Conservation (phyloP, 2,888 invertebrate species). For the Melieria picta region DNA sequence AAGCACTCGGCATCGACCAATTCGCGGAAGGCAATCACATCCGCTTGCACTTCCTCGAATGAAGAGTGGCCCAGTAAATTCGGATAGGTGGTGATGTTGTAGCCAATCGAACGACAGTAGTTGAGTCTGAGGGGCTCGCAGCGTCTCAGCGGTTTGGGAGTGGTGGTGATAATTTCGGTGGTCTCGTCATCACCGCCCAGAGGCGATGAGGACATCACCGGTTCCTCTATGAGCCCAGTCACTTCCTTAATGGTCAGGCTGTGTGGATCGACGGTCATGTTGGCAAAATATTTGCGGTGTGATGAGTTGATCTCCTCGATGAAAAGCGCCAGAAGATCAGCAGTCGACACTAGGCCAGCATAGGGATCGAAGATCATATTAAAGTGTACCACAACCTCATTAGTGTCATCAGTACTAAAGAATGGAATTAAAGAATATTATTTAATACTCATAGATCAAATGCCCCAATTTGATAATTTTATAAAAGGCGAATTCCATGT, state of each 20-base stretch:
- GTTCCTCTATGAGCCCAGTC: slow-evolving; percentile 63
- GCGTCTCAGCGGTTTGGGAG: slow-evolving; percentile 71
- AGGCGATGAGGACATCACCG: slow-evolving; percentile 63
- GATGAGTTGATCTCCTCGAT: slow-evolving; percentile 72
- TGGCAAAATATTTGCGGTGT: slow-evolving; percentile 71
- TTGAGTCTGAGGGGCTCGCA: slow-evolving; percentile 75
- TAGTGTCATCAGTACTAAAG: slow-evolving; percentile 72
- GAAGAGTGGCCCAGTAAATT: slow-evolving; percentile 74
- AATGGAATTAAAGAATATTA: neutral
- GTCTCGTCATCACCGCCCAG: slow-evolving; percentile 63
- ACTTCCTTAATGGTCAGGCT: slow-evolving; percentile 74
- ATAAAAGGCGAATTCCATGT: no score
- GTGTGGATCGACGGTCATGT: slow-evolving; percentile 73
- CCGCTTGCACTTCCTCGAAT: slow-evolving; percentile 74
- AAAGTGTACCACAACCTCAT: slow-evolving; percentile 83
- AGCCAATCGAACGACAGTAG: slow-evolving; percentile 77
- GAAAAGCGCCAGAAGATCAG: slow-evolving; percentile 75
- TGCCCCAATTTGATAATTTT: no score
- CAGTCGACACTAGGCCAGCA: slow-evolving; percentile 73
- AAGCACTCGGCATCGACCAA: slow-evolving; percentile 93
- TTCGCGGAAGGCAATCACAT: slow-evolving; percentile 84
- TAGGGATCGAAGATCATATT: slow-evolving; percentile 86
- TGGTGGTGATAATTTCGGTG: slow-evolving; percentile 64
- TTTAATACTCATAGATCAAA: neutral
- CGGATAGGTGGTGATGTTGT: slow-evolving; percentile 86